phyloP scores from a whole-genome alignment of 2,797 vertebrate genomes.

The Mormyrus hasselquistii region DNA sequence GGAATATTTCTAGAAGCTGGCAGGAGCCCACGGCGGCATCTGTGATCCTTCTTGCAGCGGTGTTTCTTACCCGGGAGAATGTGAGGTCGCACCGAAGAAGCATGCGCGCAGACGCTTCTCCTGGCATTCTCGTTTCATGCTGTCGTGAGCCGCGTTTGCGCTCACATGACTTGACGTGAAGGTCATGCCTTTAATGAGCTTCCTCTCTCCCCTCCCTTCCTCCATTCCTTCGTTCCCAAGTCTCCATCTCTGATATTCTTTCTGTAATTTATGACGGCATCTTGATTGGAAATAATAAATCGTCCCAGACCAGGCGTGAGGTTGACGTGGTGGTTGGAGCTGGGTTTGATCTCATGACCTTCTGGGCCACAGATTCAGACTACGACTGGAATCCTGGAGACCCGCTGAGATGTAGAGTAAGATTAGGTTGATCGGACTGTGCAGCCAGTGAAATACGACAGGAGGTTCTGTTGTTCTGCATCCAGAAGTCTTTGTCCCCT shows the following conservation, averaged over 20 bases:
- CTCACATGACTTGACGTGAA: slow-evolving; percentile 15
- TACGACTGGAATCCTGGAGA: not conserved
- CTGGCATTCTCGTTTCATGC: slow-evolving; percentile 19
- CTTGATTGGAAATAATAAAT: slow-evolving; percentile 4
- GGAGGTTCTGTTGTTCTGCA: not conserved
- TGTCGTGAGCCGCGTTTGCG: slow-evolving; percentile 10
- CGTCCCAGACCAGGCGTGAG: not conserved
- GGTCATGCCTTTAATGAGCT: slow-evolving; percentile 23
- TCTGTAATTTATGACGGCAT: not conserved
- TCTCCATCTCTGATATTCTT: not conserved
- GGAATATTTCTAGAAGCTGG: not conserved
- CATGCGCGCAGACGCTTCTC: not conserved
- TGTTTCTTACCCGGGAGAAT: slow-evolving; percentile 18
- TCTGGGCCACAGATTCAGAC: not conserved
- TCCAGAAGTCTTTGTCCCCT: not conserved
- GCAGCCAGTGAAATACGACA: not conserved
- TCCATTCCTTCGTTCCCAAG: not conserved
- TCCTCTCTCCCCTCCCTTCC: not conserved
- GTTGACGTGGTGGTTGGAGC: not conserved
- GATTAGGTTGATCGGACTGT: not conserved
- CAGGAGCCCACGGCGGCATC: not conserved
- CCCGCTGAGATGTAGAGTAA: not conserved
- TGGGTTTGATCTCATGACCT: not conserved
- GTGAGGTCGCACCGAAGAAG: not conserved
- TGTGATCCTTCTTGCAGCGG: slow-evolving; percentile 27